Base-by-base conservation (phyloP, 1,140 invertebrate species). In the Drosophila lowei region DNA sequence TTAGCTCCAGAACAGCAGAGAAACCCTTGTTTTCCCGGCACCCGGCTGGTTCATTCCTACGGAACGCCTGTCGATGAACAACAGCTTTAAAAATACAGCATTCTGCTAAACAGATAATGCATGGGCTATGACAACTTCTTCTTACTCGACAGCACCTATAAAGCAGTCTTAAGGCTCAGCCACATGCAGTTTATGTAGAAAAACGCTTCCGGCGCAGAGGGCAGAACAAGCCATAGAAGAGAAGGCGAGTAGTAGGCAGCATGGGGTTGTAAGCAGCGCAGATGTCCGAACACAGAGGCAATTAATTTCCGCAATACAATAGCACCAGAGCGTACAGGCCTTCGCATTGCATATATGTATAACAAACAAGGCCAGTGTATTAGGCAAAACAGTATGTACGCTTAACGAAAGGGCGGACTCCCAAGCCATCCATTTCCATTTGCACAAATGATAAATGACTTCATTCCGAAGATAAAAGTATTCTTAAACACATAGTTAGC, bases 281-380 rank as follows among this genome's bases (percentile, higher is more conserved):
- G 76, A 62, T 86, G 79, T 71, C 67, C 55, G 61, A 56, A 71
- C 79, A 81, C 49, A 55, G 48, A 66, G 81, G 81, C 80, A 85
- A 85, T 85, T 85, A 85, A 85, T 86, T 85, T 85, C 81, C 83
- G 77, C 59, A 48, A 52, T 67, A 86, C 80, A 81, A 86, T 64
- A 72, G 62, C 66, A 47, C 55, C 34, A 4, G 70, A 52, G 56
- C 72, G 44, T 41, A 43, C 66, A 71, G 13, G 57, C 57, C 23
- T 11, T 16, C 6, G 15, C 25, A 72, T 49, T 65, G 44, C 67
- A 57, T 66, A 58, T 72, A 74, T 66, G 47, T 70, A 52, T 57
- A 47, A 59, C 43, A 57, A 57, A 28, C 18, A 57, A 60, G 13
- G 21, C 23, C 21, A 79, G 47, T 63, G 43, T 66, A 53, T 63